Evolutionary conservation across 2,113 vertebrate genomes (phyloP).

Genomic region (Hyaena hyaena): DNA sequence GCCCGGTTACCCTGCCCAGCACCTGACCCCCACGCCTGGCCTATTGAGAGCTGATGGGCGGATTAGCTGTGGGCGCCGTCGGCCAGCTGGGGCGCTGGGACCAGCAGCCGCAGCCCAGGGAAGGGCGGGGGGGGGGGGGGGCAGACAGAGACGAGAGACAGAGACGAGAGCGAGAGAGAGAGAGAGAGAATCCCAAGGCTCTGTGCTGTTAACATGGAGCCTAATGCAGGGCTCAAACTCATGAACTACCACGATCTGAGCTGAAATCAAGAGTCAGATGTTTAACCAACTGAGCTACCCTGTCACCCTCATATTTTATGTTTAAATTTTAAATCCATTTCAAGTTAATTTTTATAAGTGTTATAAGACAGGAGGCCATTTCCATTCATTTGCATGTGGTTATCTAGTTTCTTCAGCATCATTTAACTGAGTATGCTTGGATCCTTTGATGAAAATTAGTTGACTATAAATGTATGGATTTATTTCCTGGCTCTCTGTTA

Average conservation of each 20-base stretch:
- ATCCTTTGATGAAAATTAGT: background rate
- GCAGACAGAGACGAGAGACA: too few relatives aligned
- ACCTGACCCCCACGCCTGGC: background rate
- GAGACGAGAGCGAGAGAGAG: too few relatives aligned
- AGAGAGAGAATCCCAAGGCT: too few relatives aligned
- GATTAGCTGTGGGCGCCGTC: background rate
- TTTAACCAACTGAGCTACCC: too few relatives aligned
- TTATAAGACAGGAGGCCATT: background rate
- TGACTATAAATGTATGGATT: background rate
- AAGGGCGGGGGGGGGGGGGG: background rate
- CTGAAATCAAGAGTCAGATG: too few relatives aligned
- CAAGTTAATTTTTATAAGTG: background rate
- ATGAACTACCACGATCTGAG: too few relatives aligned
- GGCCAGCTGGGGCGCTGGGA: background rate
- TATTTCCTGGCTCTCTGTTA: background rate
- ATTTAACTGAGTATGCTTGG: background rate
- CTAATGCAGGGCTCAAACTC: too few relatives aligned
- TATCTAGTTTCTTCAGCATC: background rate
- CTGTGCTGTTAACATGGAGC: too few relatives aligned
- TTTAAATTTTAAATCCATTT: background rate
- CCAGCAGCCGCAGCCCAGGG: background rate
- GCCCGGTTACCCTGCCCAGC: background rate
- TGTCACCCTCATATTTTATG: background rate
- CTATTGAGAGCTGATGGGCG: rapidly evolving
- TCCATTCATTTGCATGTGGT: background rate